Percentiles rank a stretch among this genome's conserved stretches.
Conservation (phyloP, 92 coral and sea anemone species). For the Epizoanthus ramosus region DNA sequence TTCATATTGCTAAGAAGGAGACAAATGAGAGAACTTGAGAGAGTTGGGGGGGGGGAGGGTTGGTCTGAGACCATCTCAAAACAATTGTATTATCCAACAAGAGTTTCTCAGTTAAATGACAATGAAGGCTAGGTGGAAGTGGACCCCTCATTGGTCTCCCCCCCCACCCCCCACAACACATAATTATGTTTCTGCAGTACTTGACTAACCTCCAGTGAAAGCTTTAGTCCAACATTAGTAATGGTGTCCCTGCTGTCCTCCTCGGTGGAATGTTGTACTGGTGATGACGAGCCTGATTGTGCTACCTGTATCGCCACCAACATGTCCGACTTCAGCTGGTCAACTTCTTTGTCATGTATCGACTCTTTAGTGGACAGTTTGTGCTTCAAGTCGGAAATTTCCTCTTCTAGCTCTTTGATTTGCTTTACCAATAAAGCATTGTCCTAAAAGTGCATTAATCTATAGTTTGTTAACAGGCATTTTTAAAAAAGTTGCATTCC, state of each 20-base stretch:
- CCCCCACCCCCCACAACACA: too few species aligned
- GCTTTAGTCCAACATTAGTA: slow-evolving; percentile 59
- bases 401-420: slow-evolving; percentile 64
- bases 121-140: too few species aligned
- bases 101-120: too few species aligned
- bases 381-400: slow-evolving; percentile 46
- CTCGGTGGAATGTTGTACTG: slow-evolving; percentile 47
- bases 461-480: not conserved
- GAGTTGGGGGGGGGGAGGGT: too few species aligned
- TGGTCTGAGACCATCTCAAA: too few species aligned
- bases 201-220: slow-evolving; percentile 62
- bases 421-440: slow-evolving; percentile 53
- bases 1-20: too few species aligned
- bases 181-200: not conserved
- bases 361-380: slow-evolving; percentile 57
- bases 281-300: slow-evolving; percentile 58
- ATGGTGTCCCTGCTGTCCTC: slow-evolving; percentile 43
- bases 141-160: too few species aligned
- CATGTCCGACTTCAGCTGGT: slow-evolving; percentile 86
- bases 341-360: slow-evolving; percentile 71
- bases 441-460: slow-evolving; percentile 28
- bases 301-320: slow-evolving; percentile 90
- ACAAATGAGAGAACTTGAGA: too few species aligned
- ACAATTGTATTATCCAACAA: too few species aligned
- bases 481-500: not conserved